Base-by-base conservation (phyloP, 1,140 invertebrate genomes). In the Penaeus japonicus region DNA sequence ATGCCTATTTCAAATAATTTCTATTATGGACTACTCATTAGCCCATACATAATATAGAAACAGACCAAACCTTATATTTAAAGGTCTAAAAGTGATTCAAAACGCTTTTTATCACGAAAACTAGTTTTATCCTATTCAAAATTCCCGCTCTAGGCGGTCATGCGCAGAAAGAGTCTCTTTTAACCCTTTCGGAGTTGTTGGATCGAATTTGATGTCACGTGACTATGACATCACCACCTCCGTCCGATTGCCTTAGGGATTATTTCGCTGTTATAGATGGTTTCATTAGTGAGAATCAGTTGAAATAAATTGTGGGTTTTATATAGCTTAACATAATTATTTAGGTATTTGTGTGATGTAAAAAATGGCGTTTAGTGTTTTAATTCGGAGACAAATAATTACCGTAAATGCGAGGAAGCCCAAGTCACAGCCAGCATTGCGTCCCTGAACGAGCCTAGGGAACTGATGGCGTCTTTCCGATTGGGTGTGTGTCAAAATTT, bases 381-480 rank as follows among this genome's bases (percentile, higher is more conserved):
- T 54, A 27, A 47, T 79, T 35, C 47, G 2, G 77, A 10, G 17
- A 53, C 20, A 39, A 24, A 22, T 53, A 53, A 39, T 24, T 24
- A 79, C 12, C 30, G 62, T 24, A 20, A 24, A 12, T 17, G 35
- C 77, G 77, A 18, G 32, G 18, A 89, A 89, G 82, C 82, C 75
- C 18, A 89, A 89, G 87, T 35, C 83, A 78, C 54, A 70, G 83
- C 62, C 75, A 70, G 27, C 12, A 27, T 53, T 20, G n/a, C 54
- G 65, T 54, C 62, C 80, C 62, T 32, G 39, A 54, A 55, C 57
- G 32, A 70, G 77, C 24, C 82, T 53, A 89, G 87, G 87, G 85
- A 79, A 70, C 73, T 89, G 87, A 89, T 89, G 87, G 87, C 87
- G 87, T 84, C 87, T 79, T 80, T 80, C 57, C 62, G 87, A 80